A percentile compares a stretch with the other conserved stretches of the same genome.
Evolutionary conservation across 2,888 invertebrate genomes (phyloP).

Genomic region (Drosophila tanythrix): DNA sequence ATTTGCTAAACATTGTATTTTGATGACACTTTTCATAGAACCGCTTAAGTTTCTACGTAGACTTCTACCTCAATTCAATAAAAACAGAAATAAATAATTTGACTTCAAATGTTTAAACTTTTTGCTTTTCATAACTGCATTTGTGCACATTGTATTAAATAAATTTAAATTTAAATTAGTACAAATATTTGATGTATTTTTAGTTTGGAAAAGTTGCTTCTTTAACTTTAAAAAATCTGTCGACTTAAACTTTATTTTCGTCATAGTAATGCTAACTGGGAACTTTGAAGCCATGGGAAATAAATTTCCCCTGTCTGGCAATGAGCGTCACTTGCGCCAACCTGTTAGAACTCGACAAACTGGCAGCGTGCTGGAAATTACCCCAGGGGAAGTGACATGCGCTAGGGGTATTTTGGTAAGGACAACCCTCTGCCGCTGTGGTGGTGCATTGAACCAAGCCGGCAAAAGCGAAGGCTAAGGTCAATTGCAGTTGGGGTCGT

Average conservation of each 20-base stretch:
- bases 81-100: neutral
- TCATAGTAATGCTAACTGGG: neutral
- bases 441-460: slow-evolving; percentile 72
- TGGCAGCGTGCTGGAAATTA: slow-evolving; percentile 13
- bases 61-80: neutral
- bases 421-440: slow-evolving; percentile 45
- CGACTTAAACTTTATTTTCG: neutral
- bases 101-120: neutral
- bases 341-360: slow-evolving; percentile 57
- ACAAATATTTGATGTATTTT: neutral
- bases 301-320: slow-evolving; percentile 22
- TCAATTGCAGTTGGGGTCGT: slow-evolving; percentile 65
- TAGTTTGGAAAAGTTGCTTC: neutral
- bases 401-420: slow-evolving; percentile 28
- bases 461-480: slow-evolving; percentile 80
- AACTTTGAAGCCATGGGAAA: neutral
- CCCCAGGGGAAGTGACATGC: slow-evolving; percentile 27
- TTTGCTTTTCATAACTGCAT: neutral
- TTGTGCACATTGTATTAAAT: neutral
- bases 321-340: slow-evolving; percentile 70
- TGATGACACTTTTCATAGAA: slow-evolving; percentile 4
- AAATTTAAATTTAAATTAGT: neutral
- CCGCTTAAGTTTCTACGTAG: neutral
- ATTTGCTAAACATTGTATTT: slow-evolving; percentile 5
- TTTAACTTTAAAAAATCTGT: neutral